These are phyloP conservation scores for Phengaris alcon DNA, from an alignment of 2,888 invertebrate genomes.

Conservation along the genomic window DNA sequence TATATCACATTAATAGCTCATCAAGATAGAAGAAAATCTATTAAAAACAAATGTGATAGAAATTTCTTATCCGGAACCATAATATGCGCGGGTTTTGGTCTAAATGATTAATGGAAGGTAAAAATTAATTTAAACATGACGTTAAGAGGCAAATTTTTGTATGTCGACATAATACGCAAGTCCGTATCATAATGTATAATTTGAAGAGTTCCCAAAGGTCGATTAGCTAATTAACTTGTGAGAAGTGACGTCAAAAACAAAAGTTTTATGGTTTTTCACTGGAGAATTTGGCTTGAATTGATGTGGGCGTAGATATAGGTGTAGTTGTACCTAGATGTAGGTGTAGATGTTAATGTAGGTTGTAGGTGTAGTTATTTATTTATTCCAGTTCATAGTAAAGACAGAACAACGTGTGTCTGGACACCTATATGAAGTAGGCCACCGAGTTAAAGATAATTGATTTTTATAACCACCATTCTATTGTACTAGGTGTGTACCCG, in stretches of 20 bases:
- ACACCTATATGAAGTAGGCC: no score
- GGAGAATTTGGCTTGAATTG: not conserved
- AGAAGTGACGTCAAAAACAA: not conserved
- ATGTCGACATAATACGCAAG: conserved; percentile 4
- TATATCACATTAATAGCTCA: no score
- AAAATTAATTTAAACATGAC: conserved; percentile 18
- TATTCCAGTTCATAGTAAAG: no score
- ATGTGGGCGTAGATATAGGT: no score
- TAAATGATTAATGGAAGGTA: conserved; percentile 8
- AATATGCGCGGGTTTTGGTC: not conserved
- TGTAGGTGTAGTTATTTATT: no score
- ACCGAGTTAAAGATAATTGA: no score
- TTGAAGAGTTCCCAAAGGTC: conserved; percentile 10
- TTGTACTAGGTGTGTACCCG: no score
- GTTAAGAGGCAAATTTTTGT: not conserved
- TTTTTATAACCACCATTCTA: no score
- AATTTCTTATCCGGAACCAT: not conserved
- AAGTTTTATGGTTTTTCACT: not conserved
- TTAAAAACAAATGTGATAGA: not conserved
- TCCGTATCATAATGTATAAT: conserved; percentile 11
- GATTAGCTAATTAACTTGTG: conserved; percentile 10
- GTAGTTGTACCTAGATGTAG: no score
- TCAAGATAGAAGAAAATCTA: no score
- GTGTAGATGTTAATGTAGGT: no score
- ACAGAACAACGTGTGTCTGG: no score